These are phyloP conservation scores for Mionectes macconnelli DNA, from an alignment of 2,113 vertebrate genomes.

Conservation along the genomic window DNA sequence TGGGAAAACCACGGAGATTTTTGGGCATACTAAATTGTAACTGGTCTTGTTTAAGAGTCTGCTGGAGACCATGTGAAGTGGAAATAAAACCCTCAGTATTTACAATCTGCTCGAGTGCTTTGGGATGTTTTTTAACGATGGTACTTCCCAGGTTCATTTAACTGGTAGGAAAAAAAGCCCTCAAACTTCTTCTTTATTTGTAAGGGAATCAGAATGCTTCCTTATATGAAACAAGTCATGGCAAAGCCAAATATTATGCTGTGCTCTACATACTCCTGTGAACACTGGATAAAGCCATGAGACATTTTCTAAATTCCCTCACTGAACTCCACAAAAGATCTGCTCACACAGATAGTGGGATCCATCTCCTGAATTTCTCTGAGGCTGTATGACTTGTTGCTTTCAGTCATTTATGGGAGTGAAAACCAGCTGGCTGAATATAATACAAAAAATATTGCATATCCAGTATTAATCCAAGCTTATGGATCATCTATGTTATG, in stretches of 20 bases:
- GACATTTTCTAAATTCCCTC: not conserved
- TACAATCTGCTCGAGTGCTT: constrained; percentile 27
- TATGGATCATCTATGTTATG: not conserved
- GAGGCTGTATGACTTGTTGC: not conserved
- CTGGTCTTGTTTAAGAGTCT: constrained; percentile 68
- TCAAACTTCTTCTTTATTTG: not conserved
- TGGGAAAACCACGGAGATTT: constrained; percentile 59
- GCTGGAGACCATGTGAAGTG: constrained; percentile 63
- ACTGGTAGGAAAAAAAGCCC: not conserved
- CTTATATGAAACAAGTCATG: not conserved
- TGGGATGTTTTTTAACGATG: not conserved
- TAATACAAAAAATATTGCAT: not conserved
- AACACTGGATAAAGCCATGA: not conserved
- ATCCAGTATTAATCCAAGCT: not conserved
- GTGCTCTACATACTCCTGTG: not conserved
- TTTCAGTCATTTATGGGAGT: not conserved
- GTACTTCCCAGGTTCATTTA: not conserved
- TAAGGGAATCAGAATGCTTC: not conserved
- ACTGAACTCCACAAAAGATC: not conserved
- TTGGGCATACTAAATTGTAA: constrained; percentile 64
- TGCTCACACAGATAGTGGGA: not conserved
- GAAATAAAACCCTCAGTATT: constrained; percentile 78
- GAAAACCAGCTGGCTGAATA: not conserved
- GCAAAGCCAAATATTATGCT: not conserved
- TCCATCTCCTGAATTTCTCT: not conserved